Base-by-base conservation (phyloP, 35 echinoderm and acorn worm genomes). In the Antedon bifida region DNA sequence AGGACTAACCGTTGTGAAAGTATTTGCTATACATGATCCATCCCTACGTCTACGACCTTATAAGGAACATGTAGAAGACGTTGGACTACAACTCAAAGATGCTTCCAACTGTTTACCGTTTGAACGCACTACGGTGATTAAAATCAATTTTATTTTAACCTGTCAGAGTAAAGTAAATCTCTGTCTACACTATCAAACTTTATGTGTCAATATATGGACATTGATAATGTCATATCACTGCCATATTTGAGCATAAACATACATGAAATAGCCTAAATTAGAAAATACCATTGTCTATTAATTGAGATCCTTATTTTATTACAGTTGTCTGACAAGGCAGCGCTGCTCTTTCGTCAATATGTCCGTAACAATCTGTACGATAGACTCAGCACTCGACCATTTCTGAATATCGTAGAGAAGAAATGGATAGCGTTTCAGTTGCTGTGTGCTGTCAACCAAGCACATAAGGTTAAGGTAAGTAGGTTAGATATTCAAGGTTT, bases 341-440 rank as follows among this genome's bases (percentile, higher is more conserved):
- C 94, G 9, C 84, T 97, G 17, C 88, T 97, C 33, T 97, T 97
- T 81, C 34, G 94, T 11, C 94, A 97, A 51, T 97, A 92, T 83
- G 90, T 97, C 0, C 87, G 90, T 0, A 97, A 92, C 46, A 97
- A 97, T 82, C 88, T 97, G 0, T 97, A 97, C 75, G 94, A 97
- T 42, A 84, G 94, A 10, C 91, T 97, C 82, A 97, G 94, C 31
- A 97, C 94, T 19, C 35, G 94, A 30, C 94, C 94, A 39, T 97
- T 97, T 75, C 85, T 97, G 64, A 90, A 83, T 56, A 79, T 82
- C 13, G 87, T 97, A 29, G 94, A 97, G 76, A 97, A 97, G 75
- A 97, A 97, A 36, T 97, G 94, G 94, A 92, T 97, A 46, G 94
- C 90, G 80, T 97, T 97, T 51, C 94, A 97, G 83, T 73, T 97